Conservation (phyloP, 23 tunicate genomes). For the Styela clava region DNA sequence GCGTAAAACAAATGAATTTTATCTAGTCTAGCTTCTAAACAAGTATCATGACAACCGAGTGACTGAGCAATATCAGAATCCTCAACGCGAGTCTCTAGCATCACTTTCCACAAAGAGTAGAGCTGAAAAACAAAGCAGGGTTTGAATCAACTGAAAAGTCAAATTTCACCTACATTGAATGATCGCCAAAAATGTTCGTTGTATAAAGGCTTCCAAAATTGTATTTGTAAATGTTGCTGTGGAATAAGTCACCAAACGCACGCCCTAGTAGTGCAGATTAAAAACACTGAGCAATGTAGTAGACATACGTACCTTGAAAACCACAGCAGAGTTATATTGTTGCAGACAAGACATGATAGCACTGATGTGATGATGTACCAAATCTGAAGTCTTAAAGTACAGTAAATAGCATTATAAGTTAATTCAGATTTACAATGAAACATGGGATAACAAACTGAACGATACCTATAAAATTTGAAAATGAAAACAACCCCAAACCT, state of each 20-base stretch:
- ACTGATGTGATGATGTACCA: constrained; percentile 46
- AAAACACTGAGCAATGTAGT: too few species aligned
- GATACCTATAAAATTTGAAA: too few species aligned
- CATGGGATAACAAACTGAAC: background rate
- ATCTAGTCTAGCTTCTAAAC: background rate
- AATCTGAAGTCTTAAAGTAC: constrained; percentile 39
- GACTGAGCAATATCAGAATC: background rate
- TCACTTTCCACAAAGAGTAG: constrained; percentile 18
- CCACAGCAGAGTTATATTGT: constrained; percentile 48
- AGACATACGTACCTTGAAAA: constrained; percentile 56
- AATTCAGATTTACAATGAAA: background rate
- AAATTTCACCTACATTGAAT: too few species aligned
- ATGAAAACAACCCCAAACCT: too few species aligned
- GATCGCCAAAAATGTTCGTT: too few species aligned
- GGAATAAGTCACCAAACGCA: background rate
- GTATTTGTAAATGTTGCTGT: background rate
- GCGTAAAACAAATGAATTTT: background rate
- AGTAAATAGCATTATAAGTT: background rate
- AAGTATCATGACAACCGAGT: background rate
- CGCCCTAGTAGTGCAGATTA: too few species aligned
- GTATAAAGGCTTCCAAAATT: background rate
- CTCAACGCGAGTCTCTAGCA: constrained; percentile 3
- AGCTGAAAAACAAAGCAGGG: constrained; percentile 9
- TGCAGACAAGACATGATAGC: constrained; percentile 52
- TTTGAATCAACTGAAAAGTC: too few species aligned